Evolutionary conservation across 2,888 invertebrate genomes (phyloP), one percentile per base, ranked within the genome.

Genomic region (Linnaemya vulpina): DNA sequence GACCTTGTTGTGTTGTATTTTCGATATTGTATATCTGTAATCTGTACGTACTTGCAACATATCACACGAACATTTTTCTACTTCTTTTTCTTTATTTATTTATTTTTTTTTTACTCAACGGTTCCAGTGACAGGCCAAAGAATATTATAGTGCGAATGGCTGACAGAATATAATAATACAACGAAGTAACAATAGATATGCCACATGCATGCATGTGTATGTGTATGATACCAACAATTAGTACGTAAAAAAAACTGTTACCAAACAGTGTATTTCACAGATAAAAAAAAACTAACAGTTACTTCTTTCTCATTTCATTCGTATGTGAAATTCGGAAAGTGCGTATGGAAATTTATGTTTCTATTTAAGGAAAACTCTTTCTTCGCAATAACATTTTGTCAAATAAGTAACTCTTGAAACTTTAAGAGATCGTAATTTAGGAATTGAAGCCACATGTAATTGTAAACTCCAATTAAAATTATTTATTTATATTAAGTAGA

Each of bases 1-100:
- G 92, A 92, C 92, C 92, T 92, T 92, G 92, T 92, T 92, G 91
- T 90, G 90, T 91, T 89, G 74, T 83, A 74, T 74, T 60, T 67
- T 80, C 10, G 13, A 74, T 62, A 78, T 73, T 11, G 38, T 38
- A 75, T 30, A 1, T 30, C 20, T 9, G 7, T 75, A 20, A 7
- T 53, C 22, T 5, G 10, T 53, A n/a, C 43, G 1, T 55, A 70
- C 51, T 5, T 63, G 67, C 43, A 17, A 74, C 43, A 17, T 60
- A 65, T 71, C 22, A 13, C 68, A 60, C 60, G 20, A 67, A 73
- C 65, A 76, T 25, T 49, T 11, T 49, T 60, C 11, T 38, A 40
- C 20, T 70, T 78, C 40, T 68, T 43, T 49, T 55, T 65, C 22
- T 46, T 74, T 38, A 58, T 43, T 30, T 38, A 58, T 43, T 74